Evolutionary conservation across 2,113 vertebrate species (phyloP).

Genomic region (Edolisoma coerulescens): DNA sequence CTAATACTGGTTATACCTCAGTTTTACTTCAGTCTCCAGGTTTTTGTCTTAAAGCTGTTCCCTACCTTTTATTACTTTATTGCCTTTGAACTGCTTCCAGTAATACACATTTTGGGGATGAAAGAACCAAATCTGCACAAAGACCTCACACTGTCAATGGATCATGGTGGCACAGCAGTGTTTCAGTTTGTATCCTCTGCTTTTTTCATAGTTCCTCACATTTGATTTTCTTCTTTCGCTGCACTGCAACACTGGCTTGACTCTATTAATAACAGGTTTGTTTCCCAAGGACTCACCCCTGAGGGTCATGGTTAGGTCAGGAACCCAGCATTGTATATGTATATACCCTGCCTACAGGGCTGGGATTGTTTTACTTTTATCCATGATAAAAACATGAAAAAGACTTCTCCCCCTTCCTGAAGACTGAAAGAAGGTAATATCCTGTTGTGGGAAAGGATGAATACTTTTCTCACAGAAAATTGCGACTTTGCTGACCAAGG

Average conservation of each 20-base stretch:
- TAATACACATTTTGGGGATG: neutral
- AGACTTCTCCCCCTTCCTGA: neutral
- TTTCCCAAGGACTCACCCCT: neutral
- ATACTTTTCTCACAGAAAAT: neutral
- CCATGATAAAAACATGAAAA: neutral
- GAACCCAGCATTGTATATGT: accelerated
- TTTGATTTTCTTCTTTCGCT: neutral
- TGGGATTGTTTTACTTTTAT: neutral
- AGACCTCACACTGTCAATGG: neutral
- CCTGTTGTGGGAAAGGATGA: neutral
- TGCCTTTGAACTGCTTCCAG: neutral
- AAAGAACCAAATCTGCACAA: neutral
- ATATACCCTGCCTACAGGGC: neutral
- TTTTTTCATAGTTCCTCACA: neutral
- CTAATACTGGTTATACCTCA: neutral
- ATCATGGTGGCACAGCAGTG: neutral
- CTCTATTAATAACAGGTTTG: neutral
- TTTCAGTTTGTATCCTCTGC: neutral
- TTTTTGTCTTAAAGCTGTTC: neutral
- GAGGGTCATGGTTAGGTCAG: neutral
- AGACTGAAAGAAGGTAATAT: neutral
- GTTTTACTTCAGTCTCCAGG: neutral
- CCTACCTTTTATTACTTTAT: neutral
- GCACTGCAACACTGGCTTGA: neutral
- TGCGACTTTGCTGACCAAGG: neutral